Percentiles rank a stretch among this genome's conserved stretches.
Evolutionary conservation across 2,888 invertebrate species (phyloP).

Genomic region (Tromatobia lineatoria): DNA sequence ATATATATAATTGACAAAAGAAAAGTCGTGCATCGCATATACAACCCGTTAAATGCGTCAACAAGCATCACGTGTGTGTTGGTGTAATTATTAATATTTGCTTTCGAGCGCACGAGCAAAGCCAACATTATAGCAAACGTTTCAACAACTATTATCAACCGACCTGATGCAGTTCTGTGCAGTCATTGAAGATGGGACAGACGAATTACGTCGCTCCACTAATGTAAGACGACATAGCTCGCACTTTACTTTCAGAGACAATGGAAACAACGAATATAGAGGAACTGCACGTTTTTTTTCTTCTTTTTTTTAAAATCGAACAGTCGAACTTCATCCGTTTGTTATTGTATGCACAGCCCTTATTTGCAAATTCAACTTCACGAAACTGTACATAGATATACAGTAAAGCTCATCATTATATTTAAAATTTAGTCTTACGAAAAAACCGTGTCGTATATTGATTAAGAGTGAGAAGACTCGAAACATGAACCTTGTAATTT

Average conservation of each 20-base stretch:
- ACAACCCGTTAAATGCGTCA: constrained; percentile 22
- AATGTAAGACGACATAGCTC: constrained; percentile 37
- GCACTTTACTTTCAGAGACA: constrained; percentile 56
- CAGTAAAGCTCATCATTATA: constrained; percentile 56
- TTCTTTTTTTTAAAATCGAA: constrained; percentile 45
- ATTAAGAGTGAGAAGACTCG: constrained; percentile 27
- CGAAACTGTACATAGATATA: constrained; percentile 44
- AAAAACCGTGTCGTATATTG: constrained; percentile 11
- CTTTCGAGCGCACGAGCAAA: constrained; percentile 43
- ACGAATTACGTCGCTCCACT: constrained; percentile 20
- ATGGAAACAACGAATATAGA: constrained; percentile 40
- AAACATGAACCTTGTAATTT: constrained; percentile 5
- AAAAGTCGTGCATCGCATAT: constrained; percentile 25
- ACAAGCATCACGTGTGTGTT: constrained; percentile 30
- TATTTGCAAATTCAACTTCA: constrained; percentile 62
- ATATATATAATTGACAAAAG: constrained; percentile 29
- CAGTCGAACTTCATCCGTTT: constrained; percentile 57
- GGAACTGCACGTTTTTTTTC: constrained; percentile 35
- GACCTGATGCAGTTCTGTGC: constrained; percentile 34
- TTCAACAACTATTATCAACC: constrained; percentile 19
- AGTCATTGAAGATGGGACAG: constrained; percentile 48
- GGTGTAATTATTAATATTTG: background rate
- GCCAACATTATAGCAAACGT: constrained; percentile 16
- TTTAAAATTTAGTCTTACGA: constrained; percentile 39
- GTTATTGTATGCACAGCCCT: constrained; percentile 71